Base-by-base conservation (phyloP, 2,888 invertebrate genomes). In the Volucella bombylans region DNA sequence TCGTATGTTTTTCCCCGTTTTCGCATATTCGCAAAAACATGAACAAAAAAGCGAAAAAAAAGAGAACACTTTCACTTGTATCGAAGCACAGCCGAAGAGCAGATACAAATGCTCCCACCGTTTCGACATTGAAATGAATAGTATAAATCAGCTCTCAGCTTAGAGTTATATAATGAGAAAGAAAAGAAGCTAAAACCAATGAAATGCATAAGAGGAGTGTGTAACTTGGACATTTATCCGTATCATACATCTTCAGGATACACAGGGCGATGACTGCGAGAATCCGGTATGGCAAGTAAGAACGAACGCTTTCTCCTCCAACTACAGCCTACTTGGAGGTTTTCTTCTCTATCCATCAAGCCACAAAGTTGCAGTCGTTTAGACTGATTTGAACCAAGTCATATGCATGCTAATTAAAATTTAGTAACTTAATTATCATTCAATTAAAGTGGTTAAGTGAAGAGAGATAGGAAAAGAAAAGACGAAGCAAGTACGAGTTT, bases 61-160 rank as follows among this genome's bases (percentile, higher is more conserved):
- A 79, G 82, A 82, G 82, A 82, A 82, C 82, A 82, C 82, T 82
- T 82, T 82, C 78, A 82, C 82, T 82, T 10, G 64, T 64, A 55
- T 18, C 47, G 55, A 74, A 73, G 67, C 47, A 61, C 47, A 49
- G 41, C 62, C 39, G 57, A 73, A 78, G 78, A 79, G 78, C 59
- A 78, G 57, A 73, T 68, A 79, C 78, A 82, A 77, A 62, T 72
- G 62, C 72, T 14, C 61, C 49, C 45, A 68, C 72, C 50, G 57
- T 73, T 78, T 73, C 82, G 82, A 82, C 82, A 82, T 82, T 82
- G 78, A 82, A 82, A 82, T 82, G 49, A 64, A 74, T 57, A 74
- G 23, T 18, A 76, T 43, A 55, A 65, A 64, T 65, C 41, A 50
- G 47, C 15, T 41, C 41, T 31, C 31, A 41, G 43, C 31, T 23